Base-by-base conservation (phyloP, 2,797 vertebrate species). In the Pterois miles region DNA sequence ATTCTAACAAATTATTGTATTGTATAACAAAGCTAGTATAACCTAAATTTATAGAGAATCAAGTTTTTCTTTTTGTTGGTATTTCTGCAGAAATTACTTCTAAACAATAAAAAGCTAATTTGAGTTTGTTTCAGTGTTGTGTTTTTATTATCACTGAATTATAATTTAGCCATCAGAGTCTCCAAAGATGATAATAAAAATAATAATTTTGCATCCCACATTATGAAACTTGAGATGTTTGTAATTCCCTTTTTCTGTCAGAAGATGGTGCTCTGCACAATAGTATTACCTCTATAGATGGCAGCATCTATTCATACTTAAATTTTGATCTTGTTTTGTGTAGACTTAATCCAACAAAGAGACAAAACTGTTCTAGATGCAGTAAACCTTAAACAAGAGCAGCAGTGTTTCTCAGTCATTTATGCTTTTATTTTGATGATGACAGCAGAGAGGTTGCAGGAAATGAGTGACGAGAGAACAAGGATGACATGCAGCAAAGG, bases 1-100 rank as follows among this genome's bases (percentile, higher is more conserved):
- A 71, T 14, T 88, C 67, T 93, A 88, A 91, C 73, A 80, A 83
- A 87, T 80, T 12, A 71, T 80, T 90, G 43, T 91, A 76, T 85
- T 77, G 50, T 89, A n/a, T n/a, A 86, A 85, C 72, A n/a, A 81
- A 92, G 65, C 56, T 83, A 81, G 67, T 83, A 50, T 84, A 85
- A 85, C 40, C 70, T 74, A 53, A 83, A 64, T 78, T 83, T 82
- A 78, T 73, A 87, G 81, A 79, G 57, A 72, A 59, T 60, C 25
- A 29, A 59, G 71, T 65, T 65, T 48, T 14, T 27, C 54, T 57
- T 84, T 81, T 79, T 74, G 77, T 79, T 56, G 71, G 52, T 68
- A 67, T 82, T 82, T 78, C 73, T 77, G 75, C 68, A 83, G 71
- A 87, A 84, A 82, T 81, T 0, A 82, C 54, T 82, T 72, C 22